Evolutionary conservation across 2,888 invertebrate species (phyloP), one percentile per base, ranked within the genome.

Genomic region (Rhamphomyia laevipes): DNA sequence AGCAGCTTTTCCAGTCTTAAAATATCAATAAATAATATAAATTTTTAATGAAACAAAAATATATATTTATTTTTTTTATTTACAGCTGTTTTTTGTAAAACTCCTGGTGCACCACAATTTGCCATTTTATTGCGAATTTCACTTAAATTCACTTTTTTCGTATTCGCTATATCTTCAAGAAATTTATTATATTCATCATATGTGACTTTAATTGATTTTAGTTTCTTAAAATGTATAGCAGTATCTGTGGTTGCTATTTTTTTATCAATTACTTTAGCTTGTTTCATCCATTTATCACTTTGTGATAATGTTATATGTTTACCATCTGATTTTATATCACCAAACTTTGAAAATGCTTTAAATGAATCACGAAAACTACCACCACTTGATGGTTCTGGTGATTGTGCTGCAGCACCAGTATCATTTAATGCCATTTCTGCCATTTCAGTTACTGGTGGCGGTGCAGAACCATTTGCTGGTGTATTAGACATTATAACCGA

Each of bases 261-360:
- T 71, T 88, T 89, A 56, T 80, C 91, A 57, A 88, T 86, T 10
- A 82, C 81, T 61, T 81, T 85, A 0, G 91, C 90, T 65, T 92
- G 92, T 62, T 90, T 91, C 83, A 92, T 85, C 92, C 92, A 92
- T 71, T 91, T 92, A 69, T 92, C 92, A 62, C 87, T 85, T 68
- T 92, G 89, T 11, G 86, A 86, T n/a, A 92, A 74, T 0, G 89
- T 89, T 54, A 92, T 86, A 41, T 78, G 75, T 67, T 84, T 88
- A 45, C 91, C 91, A 63, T 89, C 89, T 15, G 87, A 84, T 66
- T 89, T 89, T 4, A 77, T 76, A 64, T 91, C 90, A 1, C 91
- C 91, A 64, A 91, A 92, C 71, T 88, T 88, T 9, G 86, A 82
- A 67, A 90, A 92, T 2, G 81, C 78, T 62, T 81, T 81, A 66